A percentile compares a stretch with the other conserved stretches of the same genome.
Evolutionary conservation across 2,113 vertebrate genomes (phyloP).

Genomic region (Hucho hucho): DNA sequence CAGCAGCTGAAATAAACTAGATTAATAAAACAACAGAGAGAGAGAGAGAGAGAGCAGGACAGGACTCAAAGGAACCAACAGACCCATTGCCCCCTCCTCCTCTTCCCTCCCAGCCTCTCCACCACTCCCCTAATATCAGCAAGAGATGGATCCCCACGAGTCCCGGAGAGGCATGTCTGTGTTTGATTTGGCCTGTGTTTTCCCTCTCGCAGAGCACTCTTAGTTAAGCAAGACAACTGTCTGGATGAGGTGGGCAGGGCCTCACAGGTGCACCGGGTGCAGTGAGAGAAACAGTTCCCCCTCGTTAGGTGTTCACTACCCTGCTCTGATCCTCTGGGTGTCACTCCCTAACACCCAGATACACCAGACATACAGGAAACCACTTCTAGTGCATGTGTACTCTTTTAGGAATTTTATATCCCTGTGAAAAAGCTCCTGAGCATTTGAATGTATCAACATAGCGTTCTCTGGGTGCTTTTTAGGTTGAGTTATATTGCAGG

Average conservation of each 20-base stretch:
- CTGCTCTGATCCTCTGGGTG: slow-evolving; percentile 30
- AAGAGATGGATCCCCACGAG: slow-evolving; percentile 61
- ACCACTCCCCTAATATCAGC: slow-evolving; percentile 58
- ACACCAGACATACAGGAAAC: not conserved
- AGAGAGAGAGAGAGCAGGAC: slow-evolving; percentile 25
- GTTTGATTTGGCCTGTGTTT: slow-evolving; percentile 55
- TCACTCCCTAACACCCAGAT: not conserved
- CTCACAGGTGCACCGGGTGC: slow-evolving; percentile 20
- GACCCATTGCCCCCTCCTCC: slow-evolving; percentile 32
- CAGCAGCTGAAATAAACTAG: slow-evolving; percentile 59
- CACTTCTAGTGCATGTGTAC: slow-evolving; percentile 14
- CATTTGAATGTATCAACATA: slow-evolving; percentile 25
- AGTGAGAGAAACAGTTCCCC: slow-evolving; percentile 11
- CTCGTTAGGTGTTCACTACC: slow-evolving; percentile 17
- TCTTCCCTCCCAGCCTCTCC: slow-evolving; percentile 16
- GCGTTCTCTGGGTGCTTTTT: slow-evolving; percentile 52
- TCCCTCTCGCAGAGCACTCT: slow-evolving; percentile 28
- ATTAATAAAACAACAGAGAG: slow-evolving; percentile 74
- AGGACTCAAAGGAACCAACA: slow-evolving; percentile 52
- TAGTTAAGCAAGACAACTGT: slow-evolving; percentile 47
- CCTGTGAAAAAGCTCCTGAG: slow-evolving; percentile 47
- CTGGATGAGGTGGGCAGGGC: slow-evolving; percentile 50
- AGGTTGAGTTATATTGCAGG: slow-evolving; percentile 56
- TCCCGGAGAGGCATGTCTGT: slow-evolving; percentile 42
- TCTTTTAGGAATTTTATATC: slow-evolving; percentile 42